Conservation (phyloP, 2,888 invertebrate genomes). For the Ethmia dodecea region DNA sequence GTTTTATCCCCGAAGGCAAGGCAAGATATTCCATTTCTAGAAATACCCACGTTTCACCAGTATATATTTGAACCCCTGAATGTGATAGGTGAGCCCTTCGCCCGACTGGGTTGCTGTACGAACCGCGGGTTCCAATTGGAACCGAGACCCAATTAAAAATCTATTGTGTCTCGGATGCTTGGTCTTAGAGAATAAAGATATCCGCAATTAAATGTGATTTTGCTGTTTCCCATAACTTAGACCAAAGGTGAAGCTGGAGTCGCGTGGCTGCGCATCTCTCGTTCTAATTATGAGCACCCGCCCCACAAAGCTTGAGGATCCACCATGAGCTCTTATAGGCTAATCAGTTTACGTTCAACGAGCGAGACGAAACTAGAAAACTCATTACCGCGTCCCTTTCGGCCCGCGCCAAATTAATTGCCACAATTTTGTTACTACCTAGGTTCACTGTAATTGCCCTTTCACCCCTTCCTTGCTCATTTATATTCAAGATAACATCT, state of each 20-base stretch:
- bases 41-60: no score
- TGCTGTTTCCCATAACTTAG: conserved; percentile 25
- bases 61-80: no score
- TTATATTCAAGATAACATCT: conserved; percentile 42
- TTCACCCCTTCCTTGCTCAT: conserved; percentile 46
- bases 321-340: conserved; percentile 22
- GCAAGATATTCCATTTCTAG: no score
- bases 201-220: no score
- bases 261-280: conserved; percentile 71
- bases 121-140: no score
- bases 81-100: no score
- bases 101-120: no score
- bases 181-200: no score
- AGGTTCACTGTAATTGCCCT: conserved; percentile 38
- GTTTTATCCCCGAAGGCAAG: no score
- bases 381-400: conserved; percentile 17
- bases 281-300: conserved; percentile 66
- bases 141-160: no score
- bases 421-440: conserved; percentile 17
- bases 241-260: conserved; percentile 45
- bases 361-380: conserved; percentile 19
- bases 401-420: conserved; percentile 18
- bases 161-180: no score
- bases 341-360: conserved; percentile 18
- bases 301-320: conserved; percentile 39